phyloP scores from a whole-genome alignment of 2,797 vertebrate species.

The Pangasius macronema region DNA sequence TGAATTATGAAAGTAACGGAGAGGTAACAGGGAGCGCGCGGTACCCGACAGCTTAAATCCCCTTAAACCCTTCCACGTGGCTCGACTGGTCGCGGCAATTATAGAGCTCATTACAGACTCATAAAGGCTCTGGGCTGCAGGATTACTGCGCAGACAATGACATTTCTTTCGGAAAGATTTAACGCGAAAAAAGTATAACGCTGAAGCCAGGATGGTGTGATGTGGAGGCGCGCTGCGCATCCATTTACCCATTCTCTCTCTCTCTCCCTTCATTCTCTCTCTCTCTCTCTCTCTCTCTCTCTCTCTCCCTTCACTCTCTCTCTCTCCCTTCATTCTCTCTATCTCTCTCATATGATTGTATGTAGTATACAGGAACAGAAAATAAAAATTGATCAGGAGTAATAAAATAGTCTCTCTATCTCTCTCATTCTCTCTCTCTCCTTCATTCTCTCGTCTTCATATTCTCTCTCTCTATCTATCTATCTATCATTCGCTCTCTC shows the following conservation, averaged over 20 bases:
- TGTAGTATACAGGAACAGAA: not conserved
- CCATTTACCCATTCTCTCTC: constrained; percentile 65
- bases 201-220: constrained; percentile 78
- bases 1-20: constrained; percentile 99
- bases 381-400: no score
- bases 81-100: constrained; percentile 95
- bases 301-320: not conserved
- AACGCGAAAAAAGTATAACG: constrained; percentile 82
- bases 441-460: no score
- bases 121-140: constrained; percentile 97
- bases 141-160: constrained; percentile 98
- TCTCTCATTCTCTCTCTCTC: not conserved
- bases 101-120: constrained; percentile 99
- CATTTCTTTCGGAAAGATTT: constrained; percentile 96
- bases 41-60: constrained; percentile 97
- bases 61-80: constrained; percentile 99
- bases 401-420: no score
- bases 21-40: constrained; percentile 98
- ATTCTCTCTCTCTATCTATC: constrained; percentile 53
- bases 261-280: constrained; percentile 50
- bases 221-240: constrained; percentile 81
- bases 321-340: not conserved
- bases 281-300: constrained; percentile 16
- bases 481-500: not conserved
- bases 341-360: constrained; percentile 26